Conservation (phyloP, 1,140 invertebrate species). For the Dreissena polymorpha region DNA sequence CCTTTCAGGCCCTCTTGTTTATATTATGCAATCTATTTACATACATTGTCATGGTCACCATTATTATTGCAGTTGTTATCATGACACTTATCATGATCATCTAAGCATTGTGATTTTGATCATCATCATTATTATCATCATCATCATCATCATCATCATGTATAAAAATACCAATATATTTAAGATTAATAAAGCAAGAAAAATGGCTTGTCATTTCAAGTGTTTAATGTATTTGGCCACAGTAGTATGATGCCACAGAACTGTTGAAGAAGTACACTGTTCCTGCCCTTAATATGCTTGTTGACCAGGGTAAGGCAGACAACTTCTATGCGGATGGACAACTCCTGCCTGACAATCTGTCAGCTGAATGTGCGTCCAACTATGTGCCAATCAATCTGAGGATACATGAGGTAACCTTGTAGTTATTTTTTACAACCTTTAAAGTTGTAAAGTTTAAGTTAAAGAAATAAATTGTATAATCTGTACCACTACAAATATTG, state of each 20-base stretch:
- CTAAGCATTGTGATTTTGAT: too few species aligned
- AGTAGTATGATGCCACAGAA: slow-evolving; percentile 93
- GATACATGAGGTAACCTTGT: slow-evolving; percentile 84
- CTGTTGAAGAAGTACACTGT: slow-evolving; percentile 92
- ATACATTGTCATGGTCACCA: too few species aligned
- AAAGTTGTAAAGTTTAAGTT: too few species aligned
- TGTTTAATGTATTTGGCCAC: slow-evolving; percentile 25
- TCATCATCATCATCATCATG: too few species aligned
- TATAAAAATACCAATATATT: too few species aligned
- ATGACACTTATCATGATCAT: too few species aligned
- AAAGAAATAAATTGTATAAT: background rate
- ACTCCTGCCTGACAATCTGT: slow-evolving; percentile 92
- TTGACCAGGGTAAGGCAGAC: slow-evolving; percentile 95
- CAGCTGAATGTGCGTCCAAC: slow-evolving; percentile 86
- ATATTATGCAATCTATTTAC: too few species aligned
- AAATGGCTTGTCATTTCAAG: too few species aligned
- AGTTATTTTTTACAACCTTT: background rate
- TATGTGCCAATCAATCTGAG: slow-evolving; percentile 88
- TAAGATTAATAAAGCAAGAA: too few species aligned
- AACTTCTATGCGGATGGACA: slow-evolving; percentile 90
- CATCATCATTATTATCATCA: too few species aligned
- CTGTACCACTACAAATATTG: background rate
- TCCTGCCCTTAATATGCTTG: slow-evolving; percentile 88
- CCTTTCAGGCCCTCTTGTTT: too few species aligned
- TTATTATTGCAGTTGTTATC: too few species aligned